Evolutionary conservation across 2,888 invertebrate genomes (phyloP).

Genomic region (Papilio gigon): DNA sequence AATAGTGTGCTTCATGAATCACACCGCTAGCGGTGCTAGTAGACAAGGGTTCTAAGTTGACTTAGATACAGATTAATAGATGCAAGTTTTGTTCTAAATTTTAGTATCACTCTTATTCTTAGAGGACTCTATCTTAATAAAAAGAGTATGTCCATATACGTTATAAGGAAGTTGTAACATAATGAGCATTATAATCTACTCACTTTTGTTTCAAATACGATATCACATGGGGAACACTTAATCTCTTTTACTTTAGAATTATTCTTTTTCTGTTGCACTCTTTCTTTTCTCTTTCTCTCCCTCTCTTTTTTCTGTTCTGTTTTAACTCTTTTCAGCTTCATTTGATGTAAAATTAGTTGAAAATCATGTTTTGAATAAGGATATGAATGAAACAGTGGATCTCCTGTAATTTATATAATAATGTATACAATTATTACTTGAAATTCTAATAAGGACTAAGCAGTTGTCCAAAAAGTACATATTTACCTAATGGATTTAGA

Average conservation of each 20-base stretch:
- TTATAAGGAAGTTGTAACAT: too few species aligned
- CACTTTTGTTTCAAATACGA: conserved; percentile 71
- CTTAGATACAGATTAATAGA: too few species aligned
- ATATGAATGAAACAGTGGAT: conserved; percentile 67
- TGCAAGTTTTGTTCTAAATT: too few species aligned
- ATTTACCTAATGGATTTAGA: conserved; percentile 69
- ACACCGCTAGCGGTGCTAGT: too few species aligned
- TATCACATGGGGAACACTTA: conserved; percentile 73
- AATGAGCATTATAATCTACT: not conserved
- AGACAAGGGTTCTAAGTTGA: too few species aligned
- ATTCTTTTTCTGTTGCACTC: conserved; percentile 57
- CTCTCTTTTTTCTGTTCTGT: conserved; percentile 62
- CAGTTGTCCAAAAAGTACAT: not conserved
- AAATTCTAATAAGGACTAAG: not conserved
- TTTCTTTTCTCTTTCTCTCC: conserved; percentile 62
- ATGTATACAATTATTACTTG: not conserved
- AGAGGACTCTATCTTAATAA: too few species aligned
- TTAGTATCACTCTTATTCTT: too few species aligned
- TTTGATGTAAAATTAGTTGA: conserved; percentile 72
- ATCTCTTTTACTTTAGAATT: conserved; percentile 65
- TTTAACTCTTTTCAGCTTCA: conserved; percentile 68
- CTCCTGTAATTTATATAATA: conserved; percentile 54
- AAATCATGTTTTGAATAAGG: conserved; percentile 79
- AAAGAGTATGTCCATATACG: too few species aligned
- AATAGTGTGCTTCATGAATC: too few species aligned